Conservation (phyloP, 1,140 invertebrate genomes). For the Lepidurus couesii region DNA sequence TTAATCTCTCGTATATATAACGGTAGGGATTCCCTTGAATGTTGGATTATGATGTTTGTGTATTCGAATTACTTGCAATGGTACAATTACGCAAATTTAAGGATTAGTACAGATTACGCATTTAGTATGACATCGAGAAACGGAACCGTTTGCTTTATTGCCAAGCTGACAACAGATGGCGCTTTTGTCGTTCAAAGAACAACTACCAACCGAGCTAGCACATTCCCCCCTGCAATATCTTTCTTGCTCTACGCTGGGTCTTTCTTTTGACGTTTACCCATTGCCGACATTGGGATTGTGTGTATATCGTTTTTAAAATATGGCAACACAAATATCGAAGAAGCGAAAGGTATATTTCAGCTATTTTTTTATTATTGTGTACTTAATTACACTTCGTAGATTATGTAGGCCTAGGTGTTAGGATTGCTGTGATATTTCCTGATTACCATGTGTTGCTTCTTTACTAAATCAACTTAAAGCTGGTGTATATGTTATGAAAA, state of each 20-base stretch:
- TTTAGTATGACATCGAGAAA: too few relatives aligned
- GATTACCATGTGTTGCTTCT: not conserved
- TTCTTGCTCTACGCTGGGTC: not conserved
- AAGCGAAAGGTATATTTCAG: not conserved
- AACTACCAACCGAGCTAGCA: not conserved
- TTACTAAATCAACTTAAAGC: not conserved
- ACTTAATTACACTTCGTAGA: not conserved
- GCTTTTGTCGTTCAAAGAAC: not conserved
- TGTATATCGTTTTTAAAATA: slow-evolving; percentile 3
- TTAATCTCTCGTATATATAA: too few relatives aligned
- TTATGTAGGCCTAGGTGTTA: not conserved
- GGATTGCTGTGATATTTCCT: slow-evolving; percentile 2
- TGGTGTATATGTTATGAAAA: not conserved
- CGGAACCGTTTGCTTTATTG: too few relatives aligned
- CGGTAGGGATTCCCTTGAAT: too few relatives aligned
- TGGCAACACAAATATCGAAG: slow-evolving; percentile 2
- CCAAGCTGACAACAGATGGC: not conserved
- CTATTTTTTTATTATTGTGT: not conserved
- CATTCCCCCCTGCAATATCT: not conserved
- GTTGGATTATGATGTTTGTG: too few relatives aligned
- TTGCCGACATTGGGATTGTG: not conserved
- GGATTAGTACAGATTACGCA: too few relatives aligned
- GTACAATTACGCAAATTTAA: too few relatives aligned
- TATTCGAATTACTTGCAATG: too few relatives aligned
- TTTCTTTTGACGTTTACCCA: slow-evolving; percentile 4